Conservation (phyloP, 2,797 vertebrate genomes). For the Gallinago solitaria region DNA sequence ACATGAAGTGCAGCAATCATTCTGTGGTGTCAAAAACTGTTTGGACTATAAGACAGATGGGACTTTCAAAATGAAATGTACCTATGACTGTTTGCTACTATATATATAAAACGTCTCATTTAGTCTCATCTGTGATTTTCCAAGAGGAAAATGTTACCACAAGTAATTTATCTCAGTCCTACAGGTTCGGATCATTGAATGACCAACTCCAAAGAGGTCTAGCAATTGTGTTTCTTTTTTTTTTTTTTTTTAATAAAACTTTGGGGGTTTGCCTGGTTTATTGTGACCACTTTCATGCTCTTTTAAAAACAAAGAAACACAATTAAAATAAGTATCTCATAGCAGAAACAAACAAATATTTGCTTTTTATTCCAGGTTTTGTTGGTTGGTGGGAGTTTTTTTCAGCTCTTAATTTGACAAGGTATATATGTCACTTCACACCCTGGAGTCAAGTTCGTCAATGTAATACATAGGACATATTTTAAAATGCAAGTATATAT, state of each 20-base stretch:
- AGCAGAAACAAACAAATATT: not conserved
- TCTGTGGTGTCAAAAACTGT: conserved; percentile 78
- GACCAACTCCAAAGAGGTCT: conserved; percentile 67
- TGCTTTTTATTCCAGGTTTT: not conserved
- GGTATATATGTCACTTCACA: not conserved
- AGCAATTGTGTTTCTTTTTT: conserved; percentile 2
- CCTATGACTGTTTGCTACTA: conserved; percentile 83
- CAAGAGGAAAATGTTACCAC: conserved; percentile 80
- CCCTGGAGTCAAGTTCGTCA: not conserved
- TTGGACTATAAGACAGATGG: conserved; percentile 81
- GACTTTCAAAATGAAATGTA: conserved; percentile 85
- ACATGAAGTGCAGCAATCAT: conserved; percentile 70
- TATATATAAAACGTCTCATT: conserved; percentile 87
- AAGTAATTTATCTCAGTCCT: conserved; percentile 83
- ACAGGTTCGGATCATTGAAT: conserved; percentile 73
- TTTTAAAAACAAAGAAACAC: not conserved
- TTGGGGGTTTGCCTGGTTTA: not conserved
- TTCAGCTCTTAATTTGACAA: not conserved
- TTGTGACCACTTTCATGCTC: not conserved
- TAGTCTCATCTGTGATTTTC: conserved; percentile 83
- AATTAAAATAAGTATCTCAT: not conserved
- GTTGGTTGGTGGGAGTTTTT: not conserved
- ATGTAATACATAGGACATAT: not conserved
- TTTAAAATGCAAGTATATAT: not conserved
- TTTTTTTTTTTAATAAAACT: not conserved